These are phyloP conservation scores for Laterallus jamaicensis DNA, from an alignment of 2,113 vertebrate species.

Conservation along the genomic window DNA sequence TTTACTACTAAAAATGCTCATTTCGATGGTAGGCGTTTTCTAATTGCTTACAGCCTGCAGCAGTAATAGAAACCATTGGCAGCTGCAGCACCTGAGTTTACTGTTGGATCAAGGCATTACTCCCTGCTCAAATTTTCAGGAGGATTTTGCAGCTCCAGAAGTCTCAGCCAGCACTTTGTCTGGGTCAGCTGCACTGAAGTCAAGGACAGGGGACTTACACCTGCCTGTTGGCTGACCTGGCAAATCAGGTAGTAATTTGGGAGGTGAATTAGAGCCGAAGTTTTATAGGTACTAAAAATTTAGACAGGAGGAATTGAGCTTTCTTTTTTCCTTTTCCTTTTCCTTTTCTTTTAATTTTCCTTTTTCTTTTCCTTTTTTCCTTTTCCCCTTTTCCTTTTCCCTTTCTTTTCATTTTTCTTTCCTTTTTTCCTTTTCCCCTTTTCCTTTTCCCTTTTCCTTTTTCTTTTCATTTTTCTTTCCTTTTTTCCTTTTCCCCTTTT, in stretches of 20 bases:
- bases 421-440: no score
- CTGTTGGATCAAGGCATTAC: background rate
- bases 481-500: no score
- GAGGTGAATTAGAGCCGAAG: background rate
- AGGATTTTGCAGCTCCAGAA: conserved; percentile 47
- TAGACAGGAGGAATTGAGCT: background rate
- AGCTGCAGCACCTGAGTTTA: conserved; percentile 11
- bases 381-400: no score
- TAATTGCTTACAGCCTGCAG: conserved; percentile 56
- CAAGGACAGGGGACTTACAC: background rate
- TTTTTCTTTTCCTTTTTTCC: no score
- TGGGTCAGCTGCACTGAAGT: background rate
- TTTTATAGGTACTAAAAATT: background rate
- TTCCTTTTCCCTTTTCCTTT: no score
- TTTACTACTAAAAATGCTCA: conserved; percentile 56
- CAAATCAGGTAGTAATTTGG: background rate
- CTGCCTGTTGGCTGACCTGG: background rate
- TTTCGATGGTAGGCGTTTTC: conserved; percentile 52
- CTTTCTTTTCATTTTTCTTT: no score
- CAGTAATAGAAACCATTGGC: conserved; percentile 69
- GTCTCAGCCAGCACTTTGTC: background rate
- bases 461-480: no score
- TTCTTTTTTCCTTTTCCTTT: no score
- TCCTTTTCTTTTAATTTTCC: background rate
- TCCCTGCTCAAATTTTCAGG: conserved; percentile 26